Evolutionary conservation across 2,888 invertebrate species (phyloP), one percentile per base, ranked within the genome.

Genomic region (Andrena chrysosceles): DNA sequence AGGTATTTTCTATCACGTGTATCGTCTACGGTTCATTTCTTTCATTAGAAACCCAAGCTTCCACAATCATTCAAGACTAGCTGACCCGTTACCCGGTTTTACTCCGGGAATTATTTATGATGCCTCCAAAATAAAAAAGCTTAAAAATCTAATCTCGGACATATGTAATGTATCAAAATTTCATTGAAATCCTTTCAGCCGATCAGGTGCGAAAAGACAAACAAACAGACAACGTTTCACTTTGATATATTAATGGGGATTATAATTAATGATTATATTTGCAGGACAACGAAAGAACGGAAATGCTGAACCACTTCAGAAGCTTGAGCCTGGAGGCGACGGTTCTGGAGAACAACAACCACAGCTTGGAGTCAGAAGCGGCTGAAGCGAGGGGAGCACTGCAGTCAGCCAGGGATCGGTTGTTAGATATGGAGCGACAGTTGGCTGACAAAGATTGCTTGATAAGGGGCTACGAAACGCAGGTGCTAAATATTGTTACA

Each of bases 301-400:
- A 97, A 92, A 96, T 98, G 96, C 92, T 97, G 88, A 97, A 97
- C 91, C 97, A 97, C 88, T 97, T 97, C 94, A 96, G 96, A 83
- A 96, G 96, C 91, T 94, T 98, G 31, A 97, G 97, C 71, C 95
- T 97, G 81, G 97, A 97, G 94, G 97, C 97, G 2, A 96, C 96
- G 69, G 95, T 96, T 80, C 94, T 97, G 84, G 97, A 97, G 94
- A 97, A 95, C 87, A 97, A 96, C 85, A 97, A 97, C 93, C 97
- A 97, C 91, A 96, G 96, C 71, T 95, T 97, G 85, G 97, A 97
- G 93, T 96, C 95, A 86, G 97, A 97, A 94, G 96, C 97, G 2
- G 96, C 96, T 6, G 97, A 97, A 87, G 96, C 96, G 78, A 96
- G 96, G 86, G 92, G 94, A 62, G 95, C 95, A 81, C 92, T 96